A percentile compares a stretch with the other conserved stretches of the same genome.
phyloP scores from a whole-genome alignment of 1,140 invertebrate genomes.

The Achroia grisella region DNA sequence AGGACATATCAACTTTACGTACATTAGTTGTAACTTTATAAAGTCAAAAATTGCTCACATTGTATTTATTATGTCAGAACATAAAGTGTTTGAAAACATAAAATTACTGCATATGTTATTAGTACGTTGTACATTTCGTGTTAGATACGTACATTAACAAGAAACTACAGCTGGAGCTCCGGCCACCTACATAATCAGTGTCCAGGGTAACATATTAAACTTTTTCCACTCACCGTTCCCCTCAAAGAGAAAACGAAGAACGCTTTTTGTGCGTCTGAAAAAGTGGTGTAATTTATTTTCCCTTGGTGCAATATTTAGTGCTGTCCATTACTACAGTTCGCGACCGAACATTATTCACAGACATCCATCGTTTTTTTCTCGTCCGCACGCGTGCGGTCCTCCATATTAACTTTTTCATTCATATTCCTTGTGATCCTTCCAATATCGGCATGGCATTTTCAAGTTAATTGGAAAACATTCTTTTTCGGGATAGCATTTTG shows the following conservation, averaged over 20 bases:
- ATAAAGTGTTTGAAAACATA: too few species aligned
- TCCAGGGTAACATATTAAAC: conserved; percentile 55
- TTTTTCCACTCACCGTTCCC: conserved; percentile 46
- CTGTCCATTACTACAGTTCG: conserved; percentile 70
- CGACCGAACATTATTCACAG: conserved; percentile 68
- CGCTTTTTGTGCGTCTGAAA: conserved; percentile 65
- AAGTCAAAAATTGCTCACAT: too few species aligned
- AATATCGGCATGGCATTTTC: conserved; percentile 33
- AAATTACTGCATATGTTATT: too few species aligned
- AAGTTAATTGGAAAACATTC: conserved; percentile 1
- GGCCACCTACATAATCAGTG: conserved; percentile 6
- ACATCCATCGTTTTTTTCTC: conserved; percentile 60
- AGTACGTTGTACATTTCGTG: too few species aligned
- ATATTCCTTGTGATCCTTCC: conserved; percentile 33
- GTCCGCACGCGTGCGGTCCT: conserved; percentile 39
- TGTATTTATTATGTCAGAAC: too few species aligned
- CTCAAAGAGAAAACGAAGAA: conserved; percentile 59
- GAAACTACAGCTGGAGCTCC: not conserved
- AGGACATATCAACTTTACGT: too few species aligned
- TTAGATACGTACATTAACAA: too few species aligned
- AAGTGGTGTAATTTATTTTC: conserved; percentile 70
- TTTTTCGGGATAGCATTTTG: too few species aligned
- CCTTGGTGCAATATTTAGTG: conserved; percentile 70
- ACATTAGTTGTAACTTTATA: too few species aligned
- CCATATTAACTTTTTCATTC: conserved; percentile 66